phyloP scores from a whole-genome alignment of 2,888 invertebrate species.

The Adineta ricciae region DNA sequence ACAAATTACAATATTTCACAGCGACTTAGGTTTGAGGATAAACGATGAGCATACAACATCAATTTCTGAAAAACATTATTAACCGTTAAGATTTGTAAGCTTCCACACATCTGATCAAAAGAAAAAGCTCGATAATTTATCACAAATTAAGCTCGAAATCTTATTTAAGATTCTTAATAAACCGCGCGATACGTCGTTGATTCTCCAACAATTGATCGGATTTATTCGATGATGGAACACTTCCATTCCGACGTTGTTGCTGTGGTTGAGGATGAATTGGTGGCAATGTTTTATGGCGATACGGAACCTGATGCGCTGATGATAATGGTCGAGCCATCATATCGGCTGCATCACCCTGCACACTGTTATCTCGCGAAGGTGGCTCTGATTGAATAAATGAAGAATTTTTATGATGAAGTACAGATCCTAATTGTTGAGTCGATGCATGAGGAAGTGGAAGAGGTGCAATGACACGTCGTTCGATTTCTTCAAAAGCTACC shows the following conservation, averaged over 20 bases:
- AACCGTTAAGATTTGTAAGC: background rate
- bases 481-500: background rate
- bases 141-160: background rate
- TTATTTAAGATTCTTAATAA: background rate
- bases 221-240: background rate
- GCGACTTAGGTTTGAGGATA: background rate
- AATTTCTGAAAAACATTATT: background rate
- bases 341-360: background rate
- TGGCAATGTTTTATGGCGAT: background rate
- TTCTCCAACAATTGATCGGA: background rate
- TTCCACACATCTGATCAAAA: background rate
- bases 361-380: background rate
- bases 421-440: background rate
- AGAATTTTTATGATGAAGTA: background rate
- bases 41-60: background rate
- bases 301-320: background rate
- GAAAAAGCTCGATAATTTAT: background rate
- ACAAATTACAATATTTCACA: background rate
- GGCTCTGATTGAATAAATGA: background rate
- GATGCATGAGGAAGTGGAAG: background rate
- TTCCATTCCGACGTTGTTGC: background rate
- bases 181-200: background rate
- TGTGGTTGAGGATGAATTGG: background rate
- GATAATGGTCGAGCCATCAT: background rate
- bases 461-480: background rate